phyloP scores from a whole-genome alignment of 92 coral and sea anemone species.

The Phenganax subtilis region DNA sequence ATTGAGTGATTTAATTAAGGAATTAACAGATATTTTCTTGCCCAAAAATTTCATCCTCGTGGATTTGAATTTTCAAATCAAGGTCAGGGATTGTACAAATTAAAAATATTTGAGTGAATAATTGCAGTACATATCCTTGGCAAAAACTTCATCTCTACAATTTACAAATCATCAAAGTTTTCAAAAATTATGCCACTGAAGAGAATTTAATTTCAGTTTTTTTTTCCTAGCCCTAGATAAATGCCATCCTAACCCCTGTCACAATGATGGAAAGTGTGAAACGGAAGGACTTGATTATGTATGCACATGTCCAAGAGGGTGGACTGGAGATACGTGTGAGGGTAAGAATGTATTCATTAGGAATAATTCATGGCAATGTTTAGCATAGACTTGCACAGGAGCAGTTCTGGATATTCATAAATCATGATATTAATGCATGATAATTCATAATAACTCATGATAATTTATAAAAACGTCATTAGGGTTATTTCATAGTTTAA shows the following conservation, averaged over 20 bases:
- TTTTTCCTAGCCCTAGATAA: slow-evolving; percentile 60
- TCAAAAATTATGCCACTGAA: background rate
- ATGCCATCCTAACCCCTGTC: slow-evolving; percentile 98
- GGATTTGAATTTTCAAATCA: too few relatives aligned
- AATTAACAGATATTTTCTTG: too few relatives aligned
- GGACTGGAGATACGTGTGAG: slow-evolving; percentile 87
- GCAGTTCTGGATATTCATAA: background rate
- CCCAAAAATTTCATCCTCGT: too few relatives aligned
- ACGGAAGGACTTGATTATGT: slow-evolving; percentile 70
- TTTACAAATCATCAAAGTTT: background rate
- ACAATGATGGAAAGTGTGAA: slow-evolving; percentile 79
- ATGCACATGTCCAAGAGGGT: slow-evolving; percentile 69
- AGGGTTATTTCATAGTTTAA: background rate
- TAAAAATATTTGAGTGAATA: too few relatives aligned
- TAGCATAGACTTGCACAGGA: background rate
- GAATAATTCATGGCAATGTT: background rate
- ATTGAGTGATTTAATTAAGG: background rate
- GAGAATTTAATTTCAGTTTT: background rate
- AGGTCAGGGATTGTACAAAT: too few relatives aligned
- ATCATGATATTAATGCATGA: background rate
- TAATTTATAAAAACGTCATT: background rate
- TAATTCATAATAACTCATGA: background rate
- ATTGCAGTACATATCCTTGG: too few relatives aligned
- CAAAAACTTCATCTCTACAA: background rate
- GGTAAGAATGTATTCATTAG: slow-evolving; percentile 44